Conservation (phyloP, 2,113 vertebrate species). For the Heptranchias perlo region DNA sequence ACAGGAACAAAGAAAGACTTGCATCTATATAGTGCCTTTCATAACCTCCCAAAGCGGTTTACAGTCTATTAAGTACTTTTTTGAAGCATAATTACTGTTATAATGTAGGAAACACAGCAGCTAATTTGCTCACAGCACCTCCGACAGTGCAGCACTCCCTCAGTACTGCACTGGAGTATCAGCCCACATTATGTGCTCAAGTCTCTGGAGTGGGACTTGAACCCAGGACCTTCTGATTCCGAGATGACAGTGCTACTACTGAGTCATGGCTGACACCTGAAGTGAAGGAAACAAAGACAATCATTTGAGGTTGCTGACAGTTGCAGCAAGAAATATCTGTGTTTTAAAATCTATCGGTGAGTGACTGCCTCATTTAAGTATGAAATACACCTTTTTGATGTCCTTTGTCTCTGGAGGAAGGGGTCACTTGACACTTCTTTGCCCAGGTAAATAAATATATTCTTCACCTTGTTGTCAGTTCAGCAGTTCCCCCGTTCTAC, state of each 20-base stretch:
- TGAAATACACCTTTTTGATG: background rate
- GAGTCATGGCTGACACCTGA: background rate
- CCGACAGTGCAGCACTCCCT: no score
- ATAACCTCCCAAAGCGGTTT: no score
- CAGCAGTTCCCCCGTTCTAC: background rate
- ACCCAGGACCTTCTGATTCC: no score
- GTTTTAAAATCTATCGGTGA: background rate
- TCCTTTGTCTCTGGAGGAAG: background rate
- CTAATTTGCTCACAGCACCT: no score
- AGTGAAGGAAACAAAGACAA: background rate
- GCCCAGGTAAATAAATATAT: background rate
- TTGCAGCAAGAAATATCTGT: background rate
- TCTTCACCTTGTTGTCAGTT: background rate
- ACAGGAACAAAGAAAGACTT: no score
- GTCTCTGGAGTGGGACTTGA: no score
- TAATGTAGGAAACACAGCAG: no score
- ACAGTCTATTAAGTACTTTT: no score
- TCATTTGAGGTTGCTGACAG: background rate
- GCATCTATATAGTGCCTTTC: no score
- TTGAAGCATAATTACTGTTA: no score
- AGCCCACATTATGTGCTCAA: no score
- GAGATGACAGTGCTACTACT: background rate
- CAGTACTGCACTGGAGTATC: no score
- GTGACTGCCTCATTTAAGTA: background rate
- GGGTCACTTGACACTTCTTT: background rate